Conservation (phyloP, 2,888 invertebrate genomes). For the Trichogramma evanescens region DNA sequence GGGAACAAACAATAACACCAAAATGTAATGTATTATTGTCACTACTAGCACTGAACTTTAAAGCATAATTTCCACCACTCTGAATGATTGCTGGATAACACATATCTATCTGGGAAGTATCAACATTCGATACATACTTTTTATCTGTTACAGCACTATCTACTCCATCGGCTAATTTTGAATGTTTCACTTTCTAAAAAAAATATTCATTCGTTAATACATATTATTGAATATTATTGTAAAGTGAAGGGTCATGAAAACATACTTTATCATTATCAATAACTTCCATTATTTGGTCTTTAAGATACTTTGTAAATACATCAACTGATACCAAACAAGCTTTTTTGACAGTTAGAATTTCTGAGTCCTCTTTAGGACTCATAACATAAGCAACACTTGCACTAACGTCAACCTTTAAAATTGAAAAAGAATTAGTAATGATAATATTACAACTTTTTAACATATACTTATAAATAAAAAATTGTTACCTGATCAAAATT, state of each 20-base stretch:
- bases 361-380: conserved; percentile 91
- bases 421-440: conserved; percentile 1
- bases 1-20: conserved; percentile 88
- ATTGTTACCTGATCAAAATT: conserved; percentile 65
- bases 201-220: conserved; percentile 7
- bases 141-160: conserved; percentile 91
- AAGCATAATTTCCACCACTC: conserved; percentile 93
- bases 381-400: conserved; percentile 77
- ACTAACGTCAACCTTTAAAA: conserved; percentile 67
- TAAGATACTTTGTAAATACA: conserved; percentile 91
- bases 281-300: conserved; percentile 97
- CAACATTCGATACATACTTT: conserved; percentile 88
- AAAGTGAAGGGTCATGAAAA: neutral
- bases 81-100: conserved; percentile 99
- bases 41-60: conserved; percentile 93
- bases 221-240: neutral
- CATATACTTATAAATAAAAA: neutral
- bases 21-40: conserved; percentile 93
- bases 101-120: conserved; percentile 85
- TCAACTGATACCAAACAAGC: conserved; percentile 90
- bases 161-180: conserved; percentile 89
- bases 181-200: conserved; percentile 85
- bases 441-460: neutral
- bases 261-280: conserved; percentile 90
- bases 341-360: conserved; percentile 82